Evolutionary conservation across 2,888 invertebrate genomes (phyloP).

Genomic region (Drosophila testacea): DNA sequence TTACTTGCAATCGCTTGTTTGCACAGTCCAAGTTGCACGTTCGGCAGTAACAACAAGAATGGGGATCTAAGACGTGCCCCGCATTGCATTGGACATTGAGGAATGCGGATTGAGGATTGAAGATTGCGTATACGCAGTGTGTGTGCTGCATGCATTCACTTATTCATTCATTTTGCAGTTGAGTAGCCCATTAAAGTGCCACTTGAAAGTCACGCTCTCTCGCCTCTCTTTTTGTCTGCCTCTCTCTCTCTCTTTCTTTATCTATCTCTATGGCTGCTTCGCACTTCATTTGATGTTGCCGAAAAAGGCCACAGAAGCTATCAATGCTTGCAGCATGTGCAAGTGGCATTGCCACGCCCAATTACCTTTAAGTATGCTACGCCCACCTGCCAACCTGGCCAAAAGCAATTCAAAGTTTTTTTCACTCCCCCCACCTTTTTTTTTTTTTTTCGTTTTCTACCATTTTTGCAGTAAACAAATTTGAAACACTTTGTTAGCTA

Average conservation of each 20-base stretch:
- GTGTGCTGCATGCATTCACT: constrained; percentile 37
- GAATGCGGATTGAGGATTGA: constrained; percentile 29
- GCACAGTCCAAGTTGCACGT: constrained; percentile 26
- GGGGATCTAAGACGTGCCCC: constrained; percentile 35
- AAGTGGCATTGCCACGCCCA: constrained; percentile 52
- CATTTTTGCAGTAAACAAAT: constrained; percentile 71
- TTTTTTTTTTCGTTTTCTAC: neutral
- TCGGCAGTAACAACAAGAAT: neutral
- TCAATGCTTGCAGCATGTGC: constrained; percentile 51
- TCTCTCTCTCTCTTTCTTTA: neutral
- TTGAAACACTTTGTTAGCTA: constrained; percentile 74
- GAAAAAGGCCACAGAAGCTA: constrained; percentile 56
- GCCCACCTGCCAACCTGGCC: constrained; percentile 44
- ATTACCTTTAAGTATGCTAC: constrained; percentile 53
- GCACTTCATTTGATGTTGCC: constrained; percentile 63
- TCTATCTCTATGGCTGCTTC: constrained; percentile 21
- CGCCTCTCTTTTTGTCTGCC: neutral
- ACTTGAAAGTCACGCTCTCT: constrained; percentile 21
- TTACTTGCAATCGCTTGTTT: constrained; percentile 31
- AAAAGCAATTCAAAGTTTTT: constrained; percentile 63
- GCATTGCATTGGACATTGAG: constrained; percentile 37
- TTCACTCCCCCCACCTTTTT: neutral
- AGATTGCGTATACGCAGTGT: constrained; percentile 38
- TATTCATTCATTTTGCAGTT: constrained; percentile 43
- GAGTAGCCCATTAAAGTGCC: constrained; percentile 51